A percentile compares a stretch with the other conserved stretches of the same genome.
Conservation (phyloP, 2,113 vertebrate species). For the Dascyllus trimaculatus region DNA sequence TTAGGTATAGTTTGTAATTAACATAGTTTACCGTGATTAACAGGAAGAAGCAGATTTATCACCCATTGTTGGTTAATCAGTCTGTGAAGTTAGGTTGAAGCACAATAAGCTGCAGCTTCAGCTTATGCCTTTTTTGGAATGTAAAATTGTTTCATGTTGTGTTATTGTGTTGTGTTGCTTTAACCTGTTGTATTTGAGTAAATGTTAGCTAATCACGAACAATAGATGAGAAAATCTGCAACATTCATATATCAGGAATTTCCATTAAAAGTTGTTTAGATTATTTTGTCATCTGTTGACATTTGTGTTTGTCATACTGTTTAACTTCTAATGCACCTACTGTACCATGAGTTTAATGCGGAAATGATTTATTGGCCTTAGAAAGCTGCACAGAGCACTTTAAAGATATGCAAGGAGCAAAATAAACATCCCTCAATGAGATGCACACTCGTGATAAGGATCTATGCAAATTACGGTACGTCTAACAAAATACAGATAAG, state of each 20-base stretch:
- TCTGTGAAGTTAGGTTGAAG: not conserved
- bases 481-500: conserved; percentile 71
- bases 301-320: not conserved
- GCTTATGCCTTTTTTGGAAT: not conserved
- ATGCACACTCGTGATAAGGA: conserved; percentile 58
- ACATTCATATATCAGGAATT: not conserved
- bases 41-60: not conserved
- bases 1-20: conserved; percentile 22
- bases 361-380: conserved; percentile 24
- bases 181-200: not conserved
- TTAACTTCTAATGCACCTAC: not conserved
- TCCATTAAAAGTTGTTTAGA: not conserved
- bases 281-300: not conserved
- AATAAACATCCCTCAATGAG: conserved; percentile 51
- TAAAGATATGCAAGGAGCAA: conserved; percentile 37
- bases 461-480: conserved; percentile 69
- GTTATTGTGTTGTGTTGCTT: not conserved
- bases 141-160: not conserved
- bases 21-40: conserved; percentile 14
- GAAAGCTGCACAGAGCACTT: conserved; percentile 25
- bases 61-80: not conserved
- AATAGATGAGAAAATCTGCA: not conserved
- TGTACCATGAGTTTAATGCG: conserved; percentile 9
- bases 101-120: not conserved
- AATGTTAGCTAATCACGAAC: conserved; percentile 2